Conservation (phyloP, 2,797 vertebrate genomes). For the Sebastes trivittatus region DNA sequence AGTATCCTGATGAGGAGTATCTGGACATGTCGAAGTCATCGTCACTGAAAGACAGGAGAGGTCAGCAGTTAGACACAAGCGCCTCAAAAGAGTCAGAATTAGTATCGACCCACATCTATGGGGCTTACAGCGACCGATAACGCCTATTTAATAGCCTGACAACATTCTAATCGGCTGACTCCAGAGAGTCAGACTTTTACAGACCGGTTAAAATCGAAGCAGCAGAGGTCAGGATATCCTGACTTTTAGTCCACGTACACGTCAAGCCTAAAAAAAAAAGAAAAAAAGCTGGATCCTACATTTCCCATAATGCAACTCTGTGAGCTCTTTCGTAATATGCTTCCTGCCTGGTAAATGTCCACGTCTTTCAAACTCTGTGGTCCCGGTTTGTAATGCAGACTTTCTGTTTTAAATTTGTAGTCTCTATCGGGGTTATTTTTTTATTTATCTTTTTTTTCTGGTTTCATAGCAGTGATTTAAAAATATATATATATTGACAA, state of each 20-base stretch:
- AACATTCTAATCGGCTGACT: no score
- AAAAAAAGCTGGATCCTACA: not conserved
- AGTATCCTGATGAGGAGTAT: conserved; percentile 99
- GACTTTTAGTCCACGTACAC: not conserved
- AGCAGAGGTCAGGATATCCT: not conserved
- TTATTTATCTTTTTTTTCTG: no score
- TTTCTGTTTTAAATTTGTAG: not conserved
- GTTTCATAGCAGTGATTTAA: no score
- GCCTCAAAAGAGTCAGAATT: conserved; percentile 20
- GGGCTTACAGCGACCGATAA: no score
- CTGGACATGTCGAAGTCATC: conserved; percentile 99
- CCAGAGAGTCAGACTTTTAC: not conserved
- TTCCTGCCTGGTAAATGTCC: not conserved
- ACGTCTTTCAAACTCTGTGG: not conserved
- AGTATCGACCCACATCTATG: no score
- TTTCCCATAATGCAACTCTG: not conserved
- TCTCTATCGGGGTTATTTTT: not conserved
- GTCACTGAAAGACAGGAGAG: conserved; percentile 83
- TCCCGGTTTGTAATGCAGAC: not conserved
- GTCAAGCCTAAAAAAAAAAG: not conserved
- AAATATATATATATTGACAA: no score
- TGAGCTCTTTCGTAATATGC: not conserved
- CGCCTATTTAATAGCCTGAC: no score
- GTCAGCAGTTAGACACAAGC: conserved; percentile 19
- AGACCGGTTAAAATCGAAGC: not conserved